Evolutionary conservation across 1,140 invertebrate species (phyloP).

Genomic region (Drosophila saltans): DNA sequence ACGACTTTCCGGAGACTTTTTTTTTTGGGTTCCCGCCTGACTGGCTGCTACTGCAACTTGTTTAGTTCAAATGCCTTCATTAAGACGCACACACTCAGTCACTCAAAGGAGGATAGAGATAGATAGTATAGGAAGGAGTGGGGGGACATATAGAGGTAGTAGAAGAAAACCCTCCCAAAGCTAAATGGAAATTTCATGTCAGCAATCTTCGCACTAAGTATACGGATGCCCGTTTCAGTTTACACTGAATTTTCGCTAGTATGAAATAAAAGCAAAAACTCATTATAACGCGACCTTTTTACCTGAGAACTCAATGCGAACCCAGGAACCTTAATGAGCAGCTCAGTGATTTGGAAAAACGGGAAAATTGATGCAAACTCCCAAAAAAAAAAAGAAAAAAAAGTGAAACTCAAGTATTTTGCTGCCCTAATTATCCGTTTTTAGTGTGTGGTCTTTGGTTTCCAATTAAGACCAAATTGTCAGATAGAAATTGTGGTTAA

Average conservation of each 20-base stretch:
- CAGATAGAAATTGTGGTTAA: not conserved
- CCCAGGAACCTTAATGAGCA: conserved; percentile 33
- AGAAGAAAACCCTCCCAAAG: conserved; percentile 34
- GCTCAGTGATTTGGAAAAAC: conserved; percentile 44
- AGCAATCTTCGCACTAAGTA: conserved; percentile 33
- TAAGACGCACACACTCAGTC: conserved; percentile 42
- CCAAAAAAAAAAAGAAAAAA: conserved; percentile 12
- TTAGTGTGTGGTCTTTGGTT: conserved; percentile 55
- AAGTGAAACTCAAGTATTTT: conserved; percentile 37
- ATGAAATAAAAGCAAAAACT: conserved; percentile 17
- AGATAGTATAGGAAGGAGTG: not conserved
- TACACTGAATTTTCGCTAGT: conserved; percentile 46
- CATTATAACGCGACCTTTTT: conserved; percentile 3
- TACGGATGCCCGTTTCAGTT: conserved; percentile 35
- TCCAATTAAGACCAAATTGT: conserved; percentile 63
- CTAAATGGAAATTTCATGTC: conserved; percentile 57
- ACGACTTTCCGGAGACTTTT: conserved; percentile 56
- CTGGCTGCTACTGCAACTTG: conserved; percentile 43
- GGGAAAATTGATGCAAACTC: conserved; percentile 6
- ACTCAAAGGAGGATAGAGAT: not conserved
- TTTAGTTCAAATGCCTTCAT: conserved; percentile 70
- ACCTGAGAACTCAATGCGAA: not conserved
- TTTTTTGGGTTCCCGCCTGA: conserved; percentile 26
- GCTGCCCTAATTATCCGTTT: conserved; percentile 40
- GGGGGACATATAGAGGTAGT: not conserved